These are phyloP conservation scores for Whitmania pigra DNA, from an alignment of 1,140 invertebrate genomes.

Conservation along the genomic window DNA sequence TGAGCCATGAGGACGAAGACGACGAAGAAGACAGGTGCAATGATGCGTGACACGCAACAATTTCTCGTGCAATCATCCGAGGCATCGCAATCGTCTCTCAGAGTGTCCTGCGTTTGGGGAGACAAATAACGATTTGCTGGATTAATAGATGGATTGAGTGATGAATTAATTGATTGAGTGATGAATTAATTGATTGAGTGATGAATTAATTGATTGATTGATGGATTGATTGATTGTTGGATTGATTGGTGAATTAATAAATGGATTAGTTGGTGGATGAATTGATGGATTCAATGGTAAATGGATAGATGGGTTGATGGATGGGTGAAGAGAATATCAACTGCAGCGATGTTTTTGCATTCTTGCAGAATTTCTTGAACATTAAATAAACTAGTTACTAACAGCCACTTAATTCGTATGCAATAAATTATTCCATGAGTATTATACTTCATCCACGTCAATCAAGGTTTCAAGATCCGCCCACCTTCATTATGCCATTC, in stretches of 20 bases:
- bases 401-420: no score
- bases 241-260: neutral
- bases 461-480: neutral
- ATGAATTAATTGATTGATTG: no score
- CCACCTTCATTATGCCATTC: conserved; percentile 98
- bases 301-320: neutral
- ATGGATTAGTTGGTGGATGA: no score
- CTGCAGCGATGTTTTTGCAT: neutral
- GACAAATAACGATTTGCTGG: neutral
- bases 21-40: conserved; percentile 97
- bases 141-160: neutral
- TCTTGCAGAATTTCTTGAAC: no score
- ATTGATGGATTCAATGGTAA: neutral
- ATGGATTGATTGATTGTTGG: neutral
- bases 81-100: conserved; percentile 84
- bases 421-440: no score
- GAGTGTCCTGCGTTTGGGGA: conserved; percentile 57
- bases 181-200: neutral
- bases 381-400: no score
- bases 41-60: conserved; percentile 90
- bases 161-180: neutral
- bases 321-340: neutral
- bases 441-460: no score
- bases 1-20: conserved; percentile 99
- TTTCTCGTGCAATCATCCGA: conserved; percentile 84